Conservation (phyloP, 1,140 invertebrate genomes). For the Wasmannia auropunctata region DNA sequence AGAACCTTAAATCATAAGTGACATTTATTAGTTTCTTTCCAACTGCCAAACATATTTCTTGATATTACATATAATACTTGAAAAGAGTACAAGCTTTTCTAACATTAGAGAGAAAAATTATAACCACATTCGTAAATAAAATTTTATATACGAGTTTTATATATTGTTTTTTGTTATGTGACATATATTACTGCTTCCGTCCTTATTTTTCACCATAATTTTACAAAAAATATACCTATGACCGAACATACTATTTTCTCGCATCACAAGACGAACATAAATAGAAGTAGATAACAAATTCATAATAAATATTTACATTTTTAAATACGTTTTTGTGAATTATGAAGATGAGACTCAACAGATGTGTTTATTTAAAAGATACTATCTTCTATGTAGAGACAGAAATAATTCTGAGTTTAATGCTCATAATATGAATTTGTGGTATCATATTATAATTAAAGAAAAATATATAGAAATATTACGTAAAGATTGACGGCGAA, state of each 20-base stretch:
- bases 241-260: background rate
- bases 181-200: background rate
- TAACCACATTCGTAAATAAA: background rate
- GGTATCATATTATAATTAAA: background rate
- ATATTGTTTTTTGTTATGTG: background rate
- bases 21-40: background rate
- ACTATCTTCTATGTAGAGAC: background rate
- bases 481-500: no score
- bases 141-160: conserved; percentile 12
- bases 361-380: background rate
- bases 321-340: background rate
- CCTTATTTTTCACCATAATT: background rate
- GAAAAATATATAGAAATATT: conserved; percentile 3
- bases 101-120: background rate
- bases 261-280: background rate
- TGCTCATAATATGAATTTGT: background rate
- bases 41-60: background rate
- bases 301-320: conserved; percentile 1
- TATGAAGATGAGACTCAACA: background rate
- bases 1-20: background rate
- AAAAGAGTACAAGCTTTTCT: background rate
- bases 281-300: background rate
- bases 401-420: background rate
- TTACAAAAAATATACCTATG: background rate
- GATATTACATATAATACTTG: conserved; percentile 7